Base-by-base conservation (phyloP, 2,797 vertebrate species). In the Anisognathus igniventris region DNA sequence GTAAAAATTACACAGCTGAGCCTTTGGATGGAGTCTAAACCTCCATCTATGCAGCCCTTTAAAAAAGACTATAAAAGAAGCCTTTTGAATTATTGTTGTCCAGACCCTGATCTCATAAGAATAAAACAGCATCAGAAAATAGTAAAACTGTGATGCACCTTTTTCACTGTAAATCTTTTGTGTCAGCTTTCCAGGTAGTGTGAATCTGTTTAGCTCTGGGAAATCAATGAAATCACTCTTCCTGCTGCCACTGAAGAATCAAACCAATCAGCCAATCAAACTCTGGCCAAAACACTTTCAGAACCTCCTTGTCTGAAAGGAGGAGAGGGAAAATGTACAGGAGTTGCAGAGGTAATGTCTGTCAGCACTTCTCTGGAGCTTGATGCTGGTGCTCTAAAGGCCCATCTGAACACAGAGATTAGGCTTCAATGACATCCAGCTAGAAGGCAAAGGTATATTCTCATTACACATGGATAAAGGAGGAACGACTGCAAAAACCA, bases 121-220 rank as follows among this genome's bases (percentile, higher is more conserved):
- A 88, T 82, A 82, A 89, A 93, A 73, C 76, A 84, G 47, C 57
- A 80, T 68, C 58, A 88, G 58, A 80, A 95, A 91, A 91, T 44
- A 77, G 68, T 65, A 72, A 82, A 82, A 92, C 47, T 58, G 56
- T 5, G 7, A 88, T 91, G 68, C 58, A 86, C 62, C 44, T 93
- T 93, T 88, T 88, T 86, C 50, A 48, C 50, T 75, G 58, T 72
- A 86, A 90, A 86, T 78, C 72, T 48, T 86, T 60, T 77, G 31
- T 88, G 73, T 80, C 33, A 33, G 44, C 57, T 90, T 91, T 58
- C 54, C 89, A 86, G 72, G 61, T 77, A 50, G 61, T 78, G 75
- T 39, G 72, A 88, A 77, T 90, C 50, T 80, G 44, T 42, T 54
- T 39, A 77, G 54, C 61, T 68, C 72, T 71, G 48, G 44, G 50